Conservation (phyloP, 2,797 vertebrate species). For the Macroramphosus scolopax region DNA sequence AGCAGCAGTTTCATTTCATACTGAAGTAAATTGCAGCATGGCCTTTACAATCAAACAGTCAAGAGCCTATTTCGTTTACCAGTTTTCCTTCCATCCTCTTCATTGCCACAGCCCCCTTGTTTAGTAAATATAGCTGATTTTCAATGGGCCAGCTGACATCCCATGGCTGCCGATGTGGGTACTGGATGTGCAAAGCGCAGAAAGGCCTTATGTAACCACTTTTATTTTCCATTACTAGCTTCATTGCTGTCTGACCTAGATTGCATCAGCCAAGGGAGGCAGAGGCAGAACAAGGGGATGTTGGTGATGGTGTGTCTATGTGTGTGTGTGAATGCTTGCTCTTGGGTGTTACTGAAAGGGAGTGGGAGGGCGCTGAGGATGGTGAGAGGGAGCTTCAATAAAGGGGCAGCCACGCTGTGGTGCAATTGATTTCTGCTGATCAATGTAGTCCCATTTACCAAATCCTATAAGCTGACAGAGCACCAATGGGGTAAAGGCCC, state of each 20-base stretch:
- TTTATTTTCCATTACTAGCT: slow-evolving; percentile 79
- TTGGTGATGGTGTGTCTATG: slow-evolving; percentile 51
- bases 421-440: slow-evolving; percentile 61
- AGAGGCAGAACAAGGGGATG: slow-evolving; percentile 72
- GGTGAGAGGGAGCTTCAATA: slow-evolving; percentile 56
- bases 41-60: no score
- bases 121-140: slow-evolving; percentile 73
- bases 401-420: slow-evolving; percentile 40
- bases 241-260: slow-evolving; percentile 78
- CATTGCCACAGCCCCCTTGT: slow-evolving; percentile 46
- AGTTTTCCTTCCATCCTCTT: slow-evolving; percentile 14
- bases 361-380: slow-evolving; percentile 21
- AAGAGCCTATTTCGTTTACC: no score
- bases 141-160: slow-evolving; percentile 61
- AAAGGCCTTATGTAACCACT: slow-evolving; percentile 78
- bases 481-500: slow-evolving; percentile 29
- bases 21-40: no score
- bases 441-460: slow-evolving; percentile 62
- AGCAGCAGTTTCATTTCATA: no score
- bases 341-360: slow-evolving; percentile 36
- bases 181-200: slow-evolving; percentile 65
- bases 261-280: slow-evolving; percentile 75
- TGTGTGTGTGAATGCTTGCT: slow-evolving; percentile 29
- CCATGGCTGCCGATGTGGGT: slow-evolving; percentile 62
- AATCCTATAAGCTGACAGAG: slow-evolving; percentile 63